Evolutionary conservation across 2,113 vertebrate genomes (phyloP).

Genomic region (Microtus ochrogaster): DNA sequence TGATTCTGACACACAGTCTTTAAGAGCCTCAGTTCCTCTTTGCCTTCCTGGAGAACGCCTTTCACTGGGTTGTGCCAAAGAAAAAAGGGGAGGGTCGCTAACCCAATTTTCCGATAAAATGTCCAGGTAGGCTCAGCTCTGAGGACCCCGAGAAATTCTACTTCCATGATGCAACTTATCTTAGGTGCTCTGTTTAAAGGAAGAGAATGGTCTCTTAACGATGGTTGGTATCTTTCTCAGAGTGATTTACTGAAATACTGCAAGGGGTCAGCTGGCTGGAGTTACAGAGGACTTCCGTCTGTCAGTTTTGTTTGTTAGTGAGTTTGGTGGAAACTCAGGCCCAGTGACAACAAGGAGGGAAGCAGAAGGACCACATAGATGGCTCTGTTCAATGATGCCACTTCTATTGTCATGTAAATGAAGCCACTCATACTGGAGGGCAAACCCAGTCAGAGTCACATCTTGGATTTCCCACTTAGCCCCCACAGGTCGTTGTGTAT

Average conservation of each 20-base stretch:
- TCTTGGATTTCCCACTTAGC: neutral
- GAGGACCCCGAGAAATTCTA: constrained; percentile 18
- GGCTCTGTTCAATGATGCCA: neutral
- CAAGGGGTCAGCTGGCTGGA: neutral
- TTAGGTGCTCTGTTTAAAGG: neutral
- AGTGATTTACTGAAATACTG: neutral
- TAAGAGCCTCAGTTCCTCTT: constrained; percentile 50
- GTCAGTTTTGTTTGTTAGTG: constrained; percentile 27
- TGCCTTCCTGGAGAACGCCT: constrained; percentile 28
- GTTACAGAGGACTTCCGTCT: neutral
- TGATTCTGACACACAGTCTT: constrained; percentile 55
- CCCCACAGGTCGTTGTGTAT: neutral
- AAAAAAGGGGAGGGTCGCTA: neutral
- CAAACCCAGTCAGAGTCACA: neutral
- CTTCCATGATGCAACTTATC: neutral
- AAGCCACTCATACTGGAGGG: constrained; percentile 20
- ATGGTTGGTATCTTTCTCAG: neutral
- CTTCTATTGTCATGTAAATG: constrained; percentile 30
- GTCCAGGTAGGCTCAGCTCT: neutral
- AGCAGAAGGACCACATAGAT: neutral
- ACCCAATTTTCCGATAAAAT: constrained; percentile 40
- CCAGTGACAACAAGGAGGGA: neutral
- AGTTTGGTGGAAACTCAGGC: constrained; percentile 15
- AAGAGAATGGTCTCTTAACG: neutral
- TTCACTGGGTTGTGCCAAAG: neutral